Evolutionary conservation across 2,888 invertebrate species (phyloP).

Genomic region (Coelinius sp.): DNA sequence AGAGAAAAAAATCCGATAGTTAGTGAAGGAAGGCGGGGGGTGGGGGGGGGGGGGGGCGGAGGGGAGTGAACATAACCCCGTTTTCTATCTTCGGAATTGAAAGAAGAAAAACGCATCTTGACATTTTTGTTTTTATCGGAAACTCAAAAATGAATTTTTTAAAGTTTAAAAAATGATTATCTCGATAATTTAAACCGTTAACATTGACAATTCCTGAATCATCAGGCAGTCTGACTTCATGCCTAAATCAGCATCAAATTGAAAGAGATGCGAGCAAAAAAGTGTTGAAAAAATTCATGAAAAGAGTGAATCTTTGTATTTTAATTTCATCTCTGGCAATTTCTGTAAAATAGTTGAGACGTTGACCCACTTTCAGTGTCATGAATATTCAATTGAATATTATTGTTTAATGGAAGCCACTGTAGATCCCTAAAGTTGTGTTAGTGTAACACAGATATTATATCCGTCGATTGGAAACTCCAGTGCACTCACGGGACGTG

Average conservation of each 20-base stretch:
- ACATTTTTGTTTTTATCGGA: no score
- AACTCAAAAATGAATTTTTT: no score
- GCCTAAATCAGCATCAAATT: background rate
- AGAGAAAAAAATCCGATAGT: no score
- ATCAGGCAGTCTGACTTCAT: background rate
- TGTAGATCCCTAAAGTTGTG: conserved; percentile 19
- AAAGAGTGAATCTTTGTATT: background rate
- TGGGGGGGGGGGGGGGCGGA: no score
- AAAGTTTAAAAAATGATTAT: no score
- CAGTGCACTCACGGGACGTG: conserved; percentile 21
- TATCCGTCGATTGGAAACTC: conserved; percentile 25
- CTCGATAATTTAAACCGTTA: no score
- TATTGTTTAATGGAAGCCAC: conserved; percentile 49
- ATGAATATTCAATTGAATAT: conserved; percentile 51
- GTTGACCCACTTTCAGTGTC: conserved; percentile 34
- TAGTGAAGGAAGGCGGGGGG: no score
- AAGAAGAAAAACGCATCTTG: no score
- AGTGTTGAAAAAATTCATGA: background rate
- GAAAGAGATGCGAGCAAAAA: background rate
- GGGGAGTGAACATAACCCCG: no score
- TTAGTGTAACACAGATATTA: conserved; percentile 22
- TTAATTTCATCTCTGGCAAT: conserved; percentile 8
- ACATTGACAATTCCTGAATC: background rate
- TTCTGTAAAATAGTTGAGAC: conserved; percentile 19
- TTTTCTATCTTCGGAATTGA: no score